phyloP scores from a whole-genome alignment of 1,140 invertebrate genomes.

The Pseudomyrmex pallidus region DNA sequence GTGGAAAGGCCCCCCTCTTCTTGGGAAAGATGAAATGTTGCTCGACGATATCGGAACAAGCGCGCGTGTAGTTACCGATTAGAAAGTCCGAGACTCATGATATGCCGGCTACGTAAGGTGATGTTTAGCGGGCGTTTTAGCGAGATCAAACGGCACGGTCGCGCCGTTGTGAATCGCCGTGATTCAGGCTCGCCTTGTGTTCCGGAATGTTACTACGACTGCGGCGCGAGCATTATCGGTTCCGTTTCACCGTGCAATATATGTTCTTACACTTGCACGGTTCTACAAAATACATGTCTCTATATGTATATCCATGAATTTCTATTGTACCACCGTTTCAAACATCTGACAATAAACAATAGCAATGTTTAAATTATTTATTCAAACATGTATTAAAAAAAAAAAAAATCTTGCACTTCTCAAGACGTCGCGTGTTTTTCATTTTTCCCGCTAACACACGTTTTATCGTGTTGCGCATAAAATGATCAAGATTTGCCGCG shows the following conservation, averaged over 20 bases:
- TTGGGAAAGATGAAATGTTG: constrained; percentile 34
- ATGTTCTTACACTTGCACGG: neutral
- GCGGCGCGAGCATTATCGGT: constrained; percentile 28
- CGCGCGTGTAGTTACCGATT: constrained; percentile 51
- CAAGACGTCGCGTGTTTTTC: neutral
- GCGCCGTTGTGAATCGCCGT: constrained; percentile 27
- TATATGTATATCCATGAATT: neutral
- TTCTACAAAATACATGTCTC: neutral
- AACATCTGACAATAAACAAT: neutral
- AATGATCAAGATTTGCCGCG: constrained; percentile 12
- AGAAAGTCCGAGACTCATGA: constrained; percentile 46
- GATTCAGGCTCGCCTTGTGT: constrained; percentile 44
- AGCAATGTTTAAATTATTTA: too few species aligned
- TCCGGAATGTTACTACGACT: constrained; percentile 41
- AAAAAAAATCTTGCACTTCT: neutral
- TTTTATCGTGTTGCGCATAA: neutral
- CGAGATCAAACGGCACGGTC: constrained; percentile 58
- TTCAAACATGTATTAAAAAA: too few species aligned
- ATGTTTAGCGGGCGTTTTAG: constrained; percentile 49
- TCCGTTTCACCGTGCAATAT: constrained; percentile 26
- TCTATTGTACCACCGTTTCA: neutral
- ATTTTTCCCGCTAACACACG: neutral
- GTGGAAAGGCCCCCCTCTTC: neutral
- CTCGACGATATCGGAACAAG: constrained; percentile 40
- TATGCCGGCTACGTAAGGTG: constrained; percentile 39